These are phyloP conservation scores for Plestiodon gilberti DNA, from an alignment of 2,113 vertebrate species.

Conservation along the genomic window DNA sequence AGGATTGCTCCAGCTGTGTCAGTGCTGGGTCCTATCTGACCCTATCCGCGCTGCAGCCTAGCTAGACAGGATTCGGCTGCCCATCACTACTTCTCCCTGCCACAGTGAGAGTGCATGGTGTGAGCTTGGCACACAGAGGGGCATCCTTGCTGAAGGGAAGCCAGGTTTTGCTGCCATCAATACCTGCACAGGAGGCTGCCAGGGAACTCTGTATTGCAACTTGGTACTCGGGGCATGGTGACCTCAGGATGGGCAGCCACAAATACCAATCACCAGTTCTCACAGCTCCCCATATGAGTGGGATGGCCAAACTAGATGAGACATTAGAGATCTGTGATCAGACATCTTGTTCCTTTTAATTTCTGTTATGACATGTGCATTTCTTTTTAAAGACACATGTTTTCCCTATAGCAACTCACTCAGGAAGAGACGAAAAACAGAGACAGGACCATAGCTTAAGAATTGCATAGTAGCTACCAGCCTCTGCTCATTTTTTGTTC, in stretches of 20 bases:
- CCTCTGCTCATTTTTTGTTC: too few relatives aligned
- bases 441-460: too few relatives aligned
- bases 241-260: neutral
- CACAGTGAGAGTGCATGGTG: too few relatives aligned
- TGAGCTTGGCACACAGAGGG: too few relatives aligned
- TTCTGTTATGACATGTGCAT: neutral
- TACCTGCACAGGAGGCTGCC: neutral
- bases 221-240: neutral
- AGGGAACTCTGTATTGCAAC: neutral
- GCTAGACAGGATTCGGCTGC: too few relatives aligned
- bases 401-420: too few relatives aligned
- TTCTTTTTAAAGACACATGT: neutral
- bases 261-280: neutral
- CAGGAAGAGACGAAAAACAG: too few relatives aligned
- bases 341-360: neutral
- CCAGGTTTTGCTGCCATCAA: neutral
- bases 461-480: too few relatives aligned
- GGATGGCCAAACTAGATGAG: neutral
- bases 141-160: neutral
- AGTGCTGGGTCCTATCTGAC: too few relatives aligned
- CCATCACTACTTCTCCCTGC: too few relatives aligned
- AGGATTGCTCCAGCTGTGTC: too few relatives aligned
- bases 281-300: neutral
- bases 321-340: neutral
- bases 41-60: too few relatives aligned